Evolutionary conservation across 2,113 vertebrate genomes (phyloP), one percentile per base, ranked within the genome.

Genomic region (Uria aalge): DNA sequence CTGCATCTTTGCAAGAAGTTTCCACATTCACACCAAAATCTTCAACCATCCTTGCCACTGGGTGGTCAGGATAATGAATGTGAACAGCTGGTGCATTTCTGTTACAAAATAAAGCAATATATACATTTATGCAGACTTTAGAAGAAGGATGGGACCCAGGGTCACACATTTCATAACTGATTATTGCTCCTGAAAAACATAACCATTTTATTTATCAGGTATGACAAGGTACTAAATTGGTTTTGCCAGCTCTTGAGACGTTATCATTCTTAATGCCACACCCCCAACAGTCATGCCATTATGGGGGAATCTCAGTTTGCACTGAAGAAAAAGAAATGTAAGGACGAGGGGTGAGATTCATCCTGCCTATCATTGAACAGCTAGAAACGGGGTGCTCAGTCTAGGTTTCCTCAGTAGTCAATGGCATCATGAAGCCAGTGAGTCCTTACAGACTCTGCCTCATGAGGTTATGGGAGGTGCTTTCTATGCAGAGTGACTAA

Each of bases 241-340:
- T 55, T 74, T 45, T 71, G 15, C 24, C 56, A 67, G 27, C 36
- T 77, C 26, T 64, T 38, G 59, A 62, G 27, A 40, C 12, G 6
- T 13, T 84, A 34, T 16, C 30, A 21, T 36, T 84, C n/a, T n/a
- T 69, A 69, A 73, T 38, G 30, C 15, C 26, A 29, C 27, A 41
- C 5, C 30, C 56, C 27, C 48, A 17, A 47, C 45, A 59, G 34
- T 50, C 36, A 19, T 23, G 14, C 13, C 23, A 22, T 79, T 34
- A 34, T 17, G 0, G 1, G n/a, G 20, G 6, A 91, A 67, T n/a
- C 2, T 41, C 4, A 1, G 6, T 55, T 53, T 93, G 52, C 41
- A 22, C 17, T 62, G 20, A 8, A n/a, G 30, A 72, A 72, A 50
- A 77, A 56, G 9, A 63, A 79, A 84, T 38, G 15, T 12, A 64